These are phyloP conservation scores for Lepidothrix coronata DNA, from an alignment of 2,113 vertebrate genomes.

Conservation along the genomic window DNA sequence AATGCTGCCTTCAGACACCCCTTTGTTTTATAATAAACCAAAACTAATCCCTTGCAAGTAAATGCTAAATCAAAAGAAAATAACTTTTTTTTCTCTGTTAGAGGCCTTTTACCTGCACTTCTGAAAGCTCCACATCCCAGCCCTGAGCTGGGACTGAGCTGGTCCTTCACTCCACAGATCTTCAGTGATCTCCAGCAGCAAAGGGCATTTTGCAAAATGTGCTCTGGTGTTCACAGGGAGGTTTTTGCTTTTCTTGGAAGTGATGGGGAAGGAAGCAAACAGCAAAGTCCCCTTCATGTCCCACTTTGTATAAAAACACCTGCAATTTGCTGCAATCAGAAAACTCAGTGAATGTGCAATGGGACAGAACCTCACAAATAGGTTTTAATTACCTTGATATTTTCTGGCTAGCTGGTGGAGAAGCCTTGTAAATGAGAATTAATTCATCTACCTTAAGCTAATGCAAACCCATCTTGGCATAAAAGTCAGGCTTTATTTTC, in stretches of 20 bases:
- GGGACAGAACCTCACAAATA: constrained; percentile 60
- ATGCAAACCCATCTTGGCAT: constrained; percentile 64
- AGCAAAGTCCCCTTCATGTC: background rate
- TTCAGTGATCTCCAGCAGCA: background rate
- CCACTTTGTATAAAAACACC: constrained; percentile 48
- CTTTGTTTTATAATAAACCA: background rate
- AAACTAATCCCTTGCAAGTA: background rate
- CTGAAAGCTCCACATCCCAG: background rate
- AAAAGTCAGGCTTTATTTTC: constrained; percentile 66
- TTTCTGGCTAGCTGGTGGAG: constrained; percentile 49
- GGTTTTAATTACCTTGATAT: constrained; percentile 64
- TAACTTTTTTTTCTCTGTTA: rapidly evolving
- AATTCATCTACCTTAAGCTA: constrained; percentile 66
- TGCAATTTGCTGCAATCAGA: constrained; percentile 29
- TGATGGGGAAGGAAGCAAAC: background rate
- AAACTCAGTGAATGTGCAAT: constrained; percentile 44
- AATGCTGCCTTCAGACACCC: background rate
- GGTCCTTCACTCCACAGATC: rapidly evolving
- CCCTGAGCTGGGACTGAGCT: background rate
- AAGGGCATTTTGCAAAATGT: rapidly evolving
- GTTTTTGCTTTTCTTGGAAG: background rate
- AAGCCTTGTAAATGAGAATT: constrained; percentile 65
- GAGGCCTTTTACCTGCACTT: background rate
- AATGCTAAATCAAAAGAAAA: background rate
- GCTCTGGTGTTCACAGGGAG: background rate